A percentile compares a stretch with the other conserved stretches of the same genome.
phyloP scores from a whole-genome alignment of 2,888 invertebrate species.

The Himalopsyche anomala region DNA sequence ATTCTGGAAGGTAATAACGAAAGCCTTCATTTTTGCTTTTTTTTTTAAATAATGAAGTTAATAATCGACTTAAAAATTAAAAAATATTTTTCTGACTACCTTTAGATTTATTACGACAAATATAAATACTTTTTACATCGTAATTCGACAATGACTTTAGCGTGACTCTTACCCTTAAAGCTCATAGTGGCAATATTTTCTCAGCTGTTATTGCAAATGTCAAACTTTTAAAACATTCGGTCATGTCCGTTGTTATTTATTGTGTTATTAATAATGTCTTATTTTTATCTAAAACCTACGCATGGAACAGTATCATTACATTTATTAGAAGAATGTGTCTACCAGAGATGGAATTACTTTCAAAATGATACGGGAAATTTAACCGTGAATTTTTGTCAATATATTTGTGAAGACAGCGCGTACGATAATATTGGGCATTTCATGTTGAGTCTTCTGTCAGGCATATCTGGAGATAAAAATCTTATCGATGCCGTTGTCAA shows the following conservation, averaged over 20 bases:
- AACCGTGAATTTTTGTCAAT: slow-evolving; percentile 73
- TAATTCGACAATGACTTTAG: too few relatives aligned
- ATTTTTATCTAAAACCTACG: slow-evolving; percentile 78
- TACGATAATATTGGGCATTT: slow-evolving; percentile 80
- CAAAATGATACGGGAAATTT: slow-evolving; percentile 69
- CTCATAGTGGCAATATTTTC: background rate
- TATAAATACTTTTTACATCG: too few relatives aligned
- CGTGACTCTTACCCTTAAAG: too few relatives aligned
- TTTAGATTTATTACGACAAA: too few relatives aligned
- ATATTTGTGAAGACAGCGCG: slow-evolving; percentile 77
- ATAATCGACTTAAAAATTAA: too few relatives aligned
- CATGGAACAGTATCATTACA: slow-evolving; percentile 76
- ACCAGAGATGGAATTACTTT: slow-evolving; percentile 75
- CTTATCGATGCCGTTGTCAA: slow-evolving; percentile 71
- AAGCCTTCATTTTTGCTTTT: too few relatives aligned
- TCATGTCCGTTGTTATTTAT: background rate
- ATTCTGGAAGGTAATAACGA: too few relatives aligned
- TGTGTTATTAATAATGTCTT: slow-evolving; percentile 69
- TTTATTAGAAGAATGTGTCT: slow-evolving; percentile 76
- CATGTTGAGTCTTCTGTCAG: slow-evolving; percentile 73
- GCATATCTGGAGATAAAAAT: slow-evolving; percentile 69
- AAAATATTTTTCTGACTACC: too few relatives aligned
- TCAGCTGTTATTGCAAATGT: background rate
- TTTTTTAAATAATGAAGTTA: too few relatives aligned
- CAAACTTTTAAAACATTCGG: background rate